Evolutionary conservation across 2,113 vertebrate genomes (phyloP).

Genomic region (Nothobranchius furzeri): DNA sequence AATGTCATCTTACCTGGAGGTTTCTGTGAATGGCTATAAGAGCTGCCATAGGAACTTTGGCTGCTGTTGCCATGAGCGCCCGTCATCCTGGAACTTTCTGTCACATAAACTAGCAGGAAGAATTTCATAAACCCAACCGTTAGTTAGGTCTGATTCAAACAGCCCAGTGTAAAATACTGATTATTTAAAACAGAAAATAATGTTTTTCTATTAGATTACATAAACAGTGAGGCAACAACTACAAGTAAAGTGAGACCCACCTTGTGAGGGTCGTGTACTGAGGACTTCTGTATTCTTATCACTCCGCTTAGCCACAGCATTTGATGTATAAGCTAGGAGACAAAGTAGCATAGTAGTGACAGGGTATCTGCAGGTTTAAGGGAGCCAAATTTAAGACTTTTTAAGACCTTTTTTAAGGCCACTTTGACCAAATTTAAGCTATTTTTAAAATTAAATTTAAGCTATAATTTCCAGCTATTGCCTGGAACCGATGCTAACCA

Average conservation of each 20-base stretch:
- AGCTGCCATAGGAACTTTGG: too few species aligned
- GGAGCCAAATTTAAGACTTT: too few species aligned
- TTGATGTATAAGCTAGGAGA: background rate
- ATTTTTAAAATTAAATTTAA: too few species aligned
- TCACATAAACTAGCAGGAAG: background rate
- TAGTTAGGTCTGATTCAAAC: background rate
- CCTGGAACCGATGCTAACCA: too few species aligned
- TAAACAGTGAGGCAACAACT: background rate
- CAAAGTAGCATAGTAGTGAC: background rate
- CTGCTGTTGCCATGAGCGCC: too few species aligned
- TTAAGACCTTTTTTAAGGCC: too few species aligned
- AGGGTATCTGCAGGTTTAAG: too few species aligned
- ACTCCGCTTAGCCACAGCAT: accelerated
- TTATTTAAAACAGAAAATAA: background rate
- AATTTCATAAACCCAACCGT: too few species aligned
- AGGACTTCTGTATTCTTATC: accelerated
- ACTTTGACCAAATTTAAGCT: too few species aligned
- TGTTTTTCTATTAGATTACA: too few species aligned
- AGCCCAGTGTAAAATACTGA: background rate
- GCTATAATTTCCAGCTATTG: too few species aligned
- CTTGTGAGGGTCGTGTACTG: accelerated
- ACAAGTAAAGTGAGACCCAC: background rate
- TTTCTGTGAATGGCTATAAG: background rate
- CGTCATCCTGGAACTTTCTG: too few species aligned
- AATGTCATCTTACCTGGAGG: background rate